Percentiles rank a stretch among this genome's conserved stretches.
Evolutionary conservation across 2,797 vertebrate genomes (phyloP).

Genomic region (Odontamblyopus lacepedii): DNA sequence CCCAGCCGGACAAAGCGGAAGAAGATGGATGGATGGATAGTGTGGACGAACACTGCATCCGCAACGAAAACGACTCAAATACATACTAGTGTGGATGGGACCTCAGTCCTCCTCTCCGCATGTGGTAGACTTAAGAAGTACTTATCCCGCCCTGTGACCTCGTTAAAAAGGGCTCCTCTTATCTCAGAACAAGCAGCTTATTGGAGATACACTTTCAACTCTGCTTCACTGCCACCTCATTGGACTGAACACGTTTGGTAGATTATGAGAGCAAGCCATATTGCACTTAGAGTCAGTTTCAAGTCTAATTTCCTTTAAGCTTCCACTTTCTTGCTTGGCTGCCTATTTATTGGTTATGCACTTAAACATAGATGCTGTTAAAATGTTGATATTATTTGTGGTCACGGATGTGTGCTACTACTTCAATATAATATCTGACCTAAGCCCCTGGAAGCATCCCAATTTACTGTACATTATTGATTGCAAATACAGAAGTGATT

Average conservation of each 20-base stretch:
- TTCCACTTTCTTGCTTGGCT: neutral
- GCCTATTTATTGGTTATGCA: conserved; percentile 2
- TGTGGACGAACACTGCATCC: too few species aligned
- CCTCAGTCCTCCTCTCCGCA: neutral
- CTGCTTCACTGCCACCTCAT: conserved; percentile 28
- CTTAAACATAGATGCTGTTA: conserved; percentile 3
- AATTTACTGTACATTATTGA: neutral
- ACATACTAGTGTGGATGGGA: too few species aligned
- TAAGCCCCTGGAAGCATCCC: neutral
- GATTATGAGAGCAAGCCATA: conserved; percentile 22
- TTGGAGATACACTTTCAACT: conserved; percentile 41
- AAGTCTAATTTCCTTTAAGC: conserved; percentile 6
- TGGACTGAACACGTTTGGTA: conserved; percentile 22
- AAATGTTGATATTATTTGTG: conserved; percentile 1
- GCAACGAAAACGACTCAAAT: too few species aligned
- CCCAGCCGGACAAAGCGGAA: too few species aligned
- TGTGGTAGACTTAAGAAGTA: conserved; percentile 14
- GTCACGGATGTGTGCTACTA: neutral
- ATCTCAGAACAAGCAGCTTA: conserved; percentile 36
- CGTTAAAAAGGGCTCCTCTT: conserved; percentile 40
- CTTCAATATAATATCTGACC: neutral
- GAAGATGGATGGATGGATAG: too few species aligned
- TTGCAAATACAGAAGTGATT: neutral
- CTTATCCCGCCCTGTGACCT: conserved; percentile 32
- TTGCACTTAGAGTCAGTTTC: conserved; percentile 5